Percentiles rank a stretch among this genome's conserved stretches.
Evolutionary conservation across 2,888 invertebrate species (phyloP).

Genomic region (Diplolepis rosae): DNA sequence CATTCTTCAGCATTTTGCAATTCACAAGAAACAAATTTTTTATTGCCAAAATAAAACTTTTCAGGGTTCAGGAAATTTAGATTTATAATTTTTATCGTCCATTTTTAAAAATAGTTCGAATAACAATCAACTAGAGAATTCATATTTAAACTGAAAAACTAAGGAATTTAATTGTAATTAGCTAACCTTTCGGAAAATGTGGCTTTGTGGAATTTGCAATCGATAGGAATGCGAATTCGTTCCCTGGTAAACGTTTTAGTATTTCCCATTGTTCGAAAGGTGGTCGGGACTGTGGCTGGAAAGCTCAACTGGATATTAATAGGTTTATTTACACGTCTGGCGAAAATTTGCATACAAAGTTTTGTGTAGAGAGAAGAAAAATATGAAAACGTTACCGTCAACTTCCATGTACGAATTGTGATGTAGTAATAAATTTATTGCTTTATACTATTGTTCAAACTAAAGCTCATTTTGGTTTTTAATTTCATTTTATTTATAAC

Average conservation of each 20-base stretch:
- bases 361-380: background rate
- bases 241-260: background rate
- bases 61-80: too few species aligned
- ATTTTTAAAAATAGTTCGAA: background rate
- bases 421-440: too few species aligned
- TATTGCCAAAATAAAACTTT: background rate
- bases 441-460: too few species aligned
- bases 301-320: slow-evolving; percentile 44
- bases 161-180: slow-evolving; percentile 9
- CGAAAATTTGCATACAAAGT: slow-evolving; percentile 49
- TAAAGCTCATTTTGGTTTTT: too few species aligned
- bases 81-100: background rate
- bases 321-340: slow-evolving; percentile 48
- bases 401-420: too few species aligned
- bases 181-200: background rate
- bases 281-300: background rate
- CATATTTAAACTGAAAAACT: background rate
- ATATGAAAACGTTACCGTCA: background rate
- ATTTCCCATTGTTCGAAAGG: slow-evolving; percentile 14
- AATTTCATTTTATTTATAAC: too few species aligned
- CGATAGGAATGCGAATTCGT: slow-evolving; percentile 21
- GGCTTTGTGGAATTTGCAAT: slow-evolving; percentile 9
- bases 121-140: background rate
- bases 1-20: background rate
- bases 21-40: background rate